These are phyloP conservation scores for Manis crassicaudata DNA, from an alignment of 2,797 vertebrate genomes.

Conservation along the genomic window DNA sequence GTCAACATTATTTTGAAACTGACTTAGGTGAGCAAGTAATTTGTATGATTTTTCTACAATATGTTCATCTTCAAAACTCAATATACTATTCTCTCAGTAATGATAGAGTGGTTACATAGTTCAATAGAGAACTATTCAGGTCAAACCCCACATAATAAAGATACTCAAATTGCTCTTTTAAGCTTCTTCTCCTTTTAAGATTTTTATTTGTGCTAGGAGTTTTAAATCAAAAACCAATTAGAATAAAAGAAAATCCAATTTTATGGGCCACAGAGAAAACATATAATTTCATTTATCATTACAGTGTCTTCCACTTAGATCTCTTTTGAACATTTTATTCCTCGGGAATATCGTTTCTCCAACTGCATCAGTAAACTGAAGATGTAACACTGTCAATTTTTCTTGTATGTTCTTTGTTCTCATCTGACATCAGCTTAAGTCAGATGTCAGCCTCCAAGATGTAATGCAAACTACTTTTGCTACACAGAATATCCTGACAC, in stretches of 20 bases:
- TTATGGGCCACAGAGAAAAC: slow-evolving; percentile 51
- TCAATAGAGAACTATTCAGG: slow-evolving; percentile 47
- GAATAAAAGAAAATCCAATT: slow-evolving; percentile 73
- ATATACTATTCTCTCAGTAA: background rate
- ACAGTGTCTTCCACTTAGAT: slow-evolving; percentile 31
- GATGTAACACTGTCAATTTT: slow-evolving; percentile 41
- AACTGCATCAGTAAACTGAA: slow-evolving; percentile 59
- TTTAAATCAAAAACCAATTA: slow-evolving; percentile 75
- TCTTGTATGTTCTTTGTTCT: slow-evolving; percentile 21
- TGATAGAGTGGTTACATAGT: slow-evolving; percentile 50
- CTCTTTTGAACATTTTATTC: slow-evolving; percentile 44
- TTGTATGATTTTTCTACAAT: background rate
- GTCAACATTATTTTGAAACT: slow-evolving; percentile 27
- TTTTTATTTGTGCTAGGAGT: slow-evolving; percentile 62
- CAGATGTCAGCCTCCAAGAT: slow-evolving; percentile 45
- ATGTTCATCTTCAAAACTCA: slow-evolving; percentile 41
- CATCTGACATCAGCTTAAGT: slow-evolving; percentile 41
- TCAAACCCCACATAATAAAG: slow-evolving; percentile 61
- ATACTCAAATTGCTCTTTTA: slow-evolving; percentile 49
- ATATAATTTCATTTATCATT: slow-evolving; percentile 65
- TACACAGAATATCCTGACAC: background rate
- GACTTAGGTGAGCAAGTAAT: background rate
- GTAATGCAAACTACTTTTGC: background rate
- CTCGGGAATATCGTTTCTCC: slow-evolving; percentile 27
- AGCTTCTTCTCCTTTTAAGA: slow-evolving; percentile 45